Evolutionary conservation across 2,888 invertebrate genomes (phyloP), one percentile per base, ranked within the genome.

Genomic region (Brachylomia viminalis): DNA sequence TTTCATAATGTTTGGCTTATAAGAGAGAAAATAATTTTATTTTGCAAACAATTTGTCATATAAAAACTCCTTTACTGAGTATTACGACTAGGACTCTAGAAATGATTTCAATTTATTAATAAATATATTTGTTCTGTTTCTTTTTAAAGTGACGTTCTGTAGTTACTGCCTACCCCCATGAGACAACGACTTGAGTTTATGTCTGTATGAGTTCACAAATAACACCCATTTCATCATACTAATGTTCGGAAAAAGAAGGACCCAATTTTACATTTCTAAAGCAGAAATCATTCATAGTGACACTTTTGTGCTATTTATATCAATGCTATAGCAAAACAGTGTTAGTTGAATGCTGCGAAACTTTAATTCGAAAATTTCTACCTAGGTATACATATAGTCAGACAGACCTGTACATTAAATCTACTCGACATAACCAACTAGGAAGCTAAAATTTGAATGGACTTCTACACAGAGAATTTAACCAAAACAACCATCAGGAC

Each of bases 401-500:
- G 8, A 58, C 8, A 30, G 30, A 30, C 58, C n/a, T n/a, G 17
- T 7, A 23, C 13, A n/a, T 54, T 54, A 4, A n/a, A 54, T 54
- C 54, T 54, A 56, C 13, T n/a, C n/a, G 7, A 15, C 13, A 27
- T 56, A 15, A n/a, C 6, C 6, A n/a, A 27, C 7, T n/a, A 54
- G 5, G n/a, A n/a, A n/a, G n/a, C n/a, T n/a, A n/a, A n/a, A n/a
- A n/a, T n/a, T n/a, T n/a, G n/a, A n/a, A n/a, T n/a, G n/a, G n/a
- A n/a, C n/a, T n/a, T 59, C 20, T 33, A 72, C 4, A 20, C 10
- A 72, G n/a, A 27, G 10, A 54, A 81, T 56, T 61, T 33, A 64
- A 81, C 54, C 59, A 64, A 58, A 77, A 73, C 83, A 86, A 68
- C 82, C 83, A 83, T 84, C 82, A 86, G 87, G 88, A 85, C 78